Evolutionary conservation across 1,140 invertebrate genomes (phyloP), one percentile per base, ranked within the genome.

Genomic region (Oreohelix idahoensis): DNA sequence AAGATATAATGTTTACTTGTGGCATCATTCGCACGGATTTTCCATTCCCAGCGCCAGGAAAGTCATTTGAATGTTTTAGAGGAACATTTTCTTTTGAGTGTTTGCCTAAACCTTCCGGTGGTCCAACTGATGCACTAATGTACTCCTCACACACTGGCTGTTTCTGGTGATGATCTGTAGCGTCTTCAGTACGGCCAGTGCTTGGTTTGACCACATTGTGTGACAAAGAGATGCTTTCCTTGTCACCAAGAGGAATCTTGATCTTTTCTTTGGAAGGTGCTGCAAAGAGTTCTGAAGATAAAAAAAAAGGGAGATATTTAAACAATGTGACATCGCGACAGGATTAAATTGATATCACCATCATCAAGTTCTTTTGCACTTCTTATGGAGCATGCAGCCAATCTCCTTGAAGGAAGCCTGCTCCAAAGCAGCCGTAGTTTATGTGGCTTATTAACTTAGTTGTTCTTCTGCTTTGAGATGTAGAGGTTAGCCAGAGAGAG

Each of bases 221-320:
- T 66, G 63, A 32, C 1, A 10, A 32, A 8, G 63, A 32, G n/a
- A 32, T 29, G 63, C n/a, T 29, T 5, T 32, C 63, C 32, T 17
- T 0, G 8, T 66, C 63, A 66, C 29, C 26, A 13, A 73, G 20
- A 5, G 71, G 42, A 32, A 73, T 73, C 71, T 73, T 73, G 26
- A 73, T 45, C 71, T 73, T 73, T 42, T 39, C 71, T 73, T 73
- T 73, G 17, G 71, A 73, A 39, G 71, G 36, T 73, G 71, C 36
- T 26, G 71, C 71, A 73, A 73, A 73, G 1, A 26, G 71, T 73
- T 73, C 71, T 73, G 71, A 13, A 42, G 5, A 73, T 1, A 39
- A 39, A 73, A 26, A 73, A 58, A 58, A 58, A 45, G 15, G n/a
- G n/a, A n/a, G n/a, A n/a, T n/a, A n/a, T n/a, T n/a, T n/a, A n/a